Evolutionary conservation across 2,888 invertebrate species (phyloP).

Genomic region (Athrips mouffetella): DNA sequence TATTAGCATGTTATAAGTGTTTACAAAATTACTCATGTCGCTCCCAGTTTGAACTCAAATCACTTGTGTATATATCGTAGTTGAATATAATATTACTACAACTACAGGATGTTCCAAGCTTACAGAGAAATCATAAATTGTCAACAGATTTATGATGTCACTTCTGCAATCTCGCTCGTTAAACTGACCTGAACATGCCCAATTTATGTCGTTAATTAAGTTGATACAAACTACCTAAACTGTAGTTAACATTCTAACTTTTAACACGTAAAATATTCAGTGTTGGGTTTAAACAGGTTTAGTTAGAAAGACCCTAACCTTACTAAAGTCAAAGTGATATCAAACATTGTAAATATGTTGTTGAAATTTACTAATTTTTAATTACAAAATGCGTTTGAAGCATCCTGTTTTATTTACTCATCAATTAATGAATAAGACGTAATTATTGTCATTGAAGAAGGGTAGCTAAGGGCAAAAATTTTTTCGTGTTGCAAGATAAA

Average conservation of each 20-base stretch:
- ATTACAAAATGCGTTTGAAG: neutral
- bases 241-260: constrained; percentile 16
- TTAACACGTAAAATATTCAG: neutral
- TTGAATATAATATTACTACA: neutral
- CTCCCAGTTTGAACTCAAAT: neutral
- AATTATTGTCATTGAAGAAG: neutral
- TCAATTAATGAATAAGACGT: neutral
- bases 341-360: too few species aligned
- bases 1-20: too few species aligned
- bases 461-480: neutral
- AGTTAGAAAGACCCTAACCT: neutral
- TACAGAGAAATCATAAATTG: neutral
- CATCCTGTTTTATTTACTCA: neutral
- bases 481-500: constrained; percentile 30
- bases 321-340: too few species aligned
- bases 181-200: neutral
- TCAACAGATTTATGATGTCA: neutral
- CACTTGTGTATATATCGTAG: neutral
- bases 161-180: neutral
- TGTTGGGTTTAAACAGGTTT: neutral
- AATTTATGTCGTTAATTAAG: constrained; percentile 2
- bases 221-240: constrained; percentile 2
- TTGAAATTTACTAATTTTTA: too few species aligned
- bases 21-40: neutral
- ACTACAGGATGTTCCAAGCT: neutral